Evolutionary conservation across 2,797 vertebrate genomes (phyloP).

Genomic region (Babyrousa celebensis): DNA sequence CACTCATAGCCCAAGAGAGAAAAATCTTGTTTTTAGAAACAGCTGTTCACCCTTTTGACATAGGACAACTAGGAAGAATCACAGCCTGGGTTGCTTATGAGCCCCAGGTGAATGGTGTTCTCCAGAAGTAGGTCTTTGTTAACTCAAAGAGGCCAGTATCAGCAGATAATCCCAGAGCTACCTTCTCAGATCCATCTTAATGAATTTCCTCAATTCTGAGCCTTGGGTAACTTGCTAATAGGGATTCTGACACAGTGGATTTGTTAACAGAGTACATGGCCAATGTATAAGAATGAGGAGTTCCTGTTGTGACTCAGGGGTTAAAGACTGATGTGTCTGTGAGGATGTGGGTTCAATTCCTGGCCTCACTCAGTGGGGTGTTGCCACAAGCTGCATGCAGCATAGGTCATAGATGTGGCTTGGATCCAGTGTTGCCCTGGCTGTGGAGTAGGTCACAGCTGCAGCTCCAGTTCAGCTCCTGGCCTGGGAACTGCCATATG

Average conservation of each 20-base stretch:
- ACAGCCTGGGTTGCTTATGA: not conserved
- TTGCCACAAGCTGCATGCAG: no score
- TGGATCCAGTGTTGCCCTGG: no score
- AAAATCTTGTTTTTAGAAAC: constrained; percentile 29
- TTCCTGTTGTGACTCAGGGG: no score
- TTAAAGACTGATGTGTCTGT: no score
- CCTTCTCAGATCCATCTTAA: not conserved
- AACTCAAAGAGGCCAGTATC: constrained; percentile 1
- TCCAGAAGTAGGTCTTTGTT: not conserved
- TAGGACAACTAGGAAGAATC: constrained; percentile 5
- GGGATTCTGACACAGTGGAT: not conserved
- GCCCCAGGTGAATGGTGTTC: not conserved
- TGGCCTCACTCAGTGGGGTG: no score
- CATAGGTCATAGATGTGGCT: no score
- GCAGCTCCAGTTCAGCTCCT: no score
- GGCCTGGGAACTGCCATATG: no score
- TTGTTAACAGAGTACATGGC: not conserved
- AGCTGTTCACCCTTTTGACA: not conserved
- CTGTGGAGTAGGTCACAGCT: no score
- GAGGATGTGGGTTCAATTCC: no score
- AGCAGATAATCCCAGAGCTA: not conserved
- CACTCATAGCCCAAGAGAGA: not conserved
- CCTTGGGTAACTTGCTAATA: constrained; percentile 26
- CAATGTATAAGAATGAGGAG: not conserved
- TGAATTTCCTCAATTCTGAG: constrained; percentile 2